Percentiles rank a stretch among this genome's conserved stretches.
Evolutionary conservation across 2,888 invertebrate species (phyloP).

Genomic region (Idaea straminata): DNA sequence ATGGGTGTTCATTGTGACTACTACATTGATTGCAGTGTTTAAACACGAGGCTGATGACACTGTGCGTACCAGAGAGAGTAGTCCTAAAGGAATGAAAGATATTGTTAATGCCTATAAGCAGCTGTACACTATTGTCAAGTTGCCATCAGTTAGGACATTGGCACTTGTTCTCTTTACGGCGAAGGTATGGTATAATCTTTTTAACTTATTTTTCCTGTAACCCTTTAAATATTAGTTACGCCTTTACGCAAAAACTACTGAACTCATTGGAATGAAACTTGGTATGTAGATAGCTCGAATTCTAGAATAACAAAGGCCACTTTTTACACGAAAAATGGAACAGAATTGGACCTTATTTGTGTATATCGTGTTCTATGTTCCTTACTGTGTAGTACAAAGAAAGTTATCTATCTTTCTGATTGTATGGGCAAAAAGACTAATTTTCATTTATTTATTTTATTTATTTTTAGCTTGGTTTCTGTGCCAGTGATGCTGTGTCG

Average conservation of each 20-base stretch:
- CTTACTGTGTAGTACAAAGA: no score
- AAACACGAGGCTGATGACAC: conserved; percentile 87
- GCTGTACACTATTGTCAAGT: conserved; percentile 89
- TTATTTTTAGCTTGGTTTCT: conserved; percentile 90
- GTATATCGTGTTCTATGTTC: no score
- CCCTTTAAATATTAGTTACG: neutral
- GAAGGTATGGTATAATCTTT: conserved; percentile 82
- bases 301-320: no score
- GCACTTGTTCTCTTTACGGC: conserved; percentile 91
- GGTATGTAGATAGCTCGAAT: no score
- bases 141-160: conserved; percentile 90
- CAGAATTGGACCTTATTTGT: no score
- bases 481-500: conserved; percentile 97
- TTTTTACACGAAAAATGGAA: no score
- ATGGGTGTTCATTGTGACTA: conserved; percentile 92
- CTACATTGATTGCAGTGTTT: conserved; percentile 93
- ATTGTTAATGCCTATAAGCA: conserved; percentile 88
- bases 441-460: conserved; percentile 1
- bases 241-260: no score
- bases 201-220: neutral
- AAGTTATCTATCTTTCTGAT: no score
- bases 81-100: conserved; percentile 63
- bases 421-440: conserved; percentile 1
- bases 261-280: no score
- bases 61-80: conserved; percentile 40